These are phyloP conservation scores for Hydraecia micacea DNA, from an alignment of 2,888 invertebrate species.

Conservation along the genomic window DNA sequence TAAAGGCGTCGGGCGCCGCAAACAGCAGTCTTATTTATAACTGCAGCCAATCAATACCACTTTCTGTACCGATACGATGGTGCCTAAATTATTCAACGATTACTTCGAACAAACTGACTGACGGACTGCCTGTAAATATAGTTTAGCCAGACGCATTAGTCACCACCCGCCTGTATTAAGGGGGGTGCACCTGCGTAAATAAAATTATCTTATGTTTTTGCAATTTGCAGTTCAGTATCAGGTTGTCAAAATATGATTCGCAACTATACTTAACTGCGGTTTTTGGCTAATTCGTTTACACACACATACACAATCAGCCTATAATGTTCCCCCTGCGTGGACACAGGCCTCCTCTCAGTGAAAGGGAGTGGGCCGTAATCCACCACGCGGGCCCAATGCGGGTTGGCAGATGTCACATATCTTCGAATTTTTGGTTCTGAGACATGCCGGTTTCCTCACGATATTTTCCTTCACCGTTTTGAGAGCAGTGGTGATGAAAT, in stretches of 20 bases:
- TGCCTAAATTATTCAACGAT: constrained; percentile 30
- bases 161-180: background rate
- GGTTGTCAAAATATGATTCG: background rate
- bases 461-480: no score
- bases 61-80: background rate
- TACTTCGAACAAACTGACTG: background rate
- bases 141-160: background rate
- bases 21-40: background rate
- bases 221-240: background rate
- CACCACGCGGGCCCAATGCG: no score
- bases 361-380: no score
- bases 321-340: no score
- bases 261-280: no score
- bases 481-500: no score
- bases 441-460: no score
- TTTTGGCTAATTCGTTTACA: background rate
- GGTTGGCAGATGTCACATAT: no score
- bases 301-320: no score
- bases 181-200: background rate
- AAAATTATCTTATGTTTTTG: background rate
- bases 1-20: background rate
- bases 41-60: constrained; percentile 29
- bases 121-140: background rate
- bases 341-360: no score
- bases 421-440: no score